Conservation (phyloP, 2,113 vertebrate genomes). For the Scopus umbretta region DNA sequence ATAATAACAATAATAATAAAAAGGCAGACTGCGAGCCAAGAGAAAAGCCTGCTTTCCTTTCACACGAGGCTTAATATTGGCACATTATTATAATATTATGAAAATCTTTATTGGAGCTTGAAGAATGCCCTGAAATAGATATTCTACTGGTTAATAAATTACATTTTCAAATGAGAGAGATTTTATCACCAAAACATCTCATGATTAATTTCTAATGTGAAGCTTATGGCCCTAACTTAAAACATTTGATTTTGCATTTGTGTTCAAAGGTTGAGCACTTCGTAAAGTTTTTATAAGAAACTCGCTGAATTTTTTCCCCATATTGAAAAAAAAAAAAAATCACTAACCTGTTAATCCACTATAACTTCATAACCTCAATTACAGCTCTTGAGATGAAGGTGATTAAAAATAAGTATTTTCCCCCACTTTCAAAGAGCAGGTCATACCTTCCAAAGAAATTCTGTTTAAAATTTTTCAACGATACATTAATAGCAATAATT, state of each 20-base stretch:
- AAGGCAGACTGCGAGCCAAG: background rate
- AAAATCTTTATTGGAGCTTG: conserved; percentile 57
- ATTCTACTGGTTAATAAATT: conserved; percentile 64
- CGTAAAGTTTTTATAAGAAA: conserved; percentile 45
- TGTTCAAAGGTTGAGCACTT: conserved; percentile 62
- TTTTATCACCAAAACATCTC: conserved; percentile 69
- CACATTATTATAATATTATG: conserved; percentile 25
- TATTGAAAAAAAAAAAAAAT: conserved; percentile 12
- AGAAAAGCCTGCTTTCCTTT: background rate
- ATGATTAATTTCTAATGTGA: conserved; percentile 68
- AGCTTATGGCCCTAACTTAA: conserved; percentile 56
- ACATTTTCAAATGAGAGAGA: conserved; percentile 72
- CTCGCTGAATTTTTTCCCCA: background rate
- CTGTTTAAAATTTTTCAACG: background rate
- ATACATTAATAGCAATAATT: conserved; percentile 43
- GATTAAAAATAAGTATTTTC: conserved; percentile 57
- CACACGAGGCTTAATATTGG: background rate
- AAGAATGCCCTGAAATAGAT: conserved; percentile 71
- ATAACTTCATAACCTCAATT: conserved; percentile 67
- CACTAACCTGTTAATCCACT: conserved; percentile 64
- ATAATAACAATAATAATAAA: no score
- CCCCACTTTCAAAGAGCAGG: conserved; percentile 23
- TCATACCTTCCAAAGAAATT: conserved; percentile 47
- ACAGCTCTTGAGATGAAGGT: conserved; percentile 67
- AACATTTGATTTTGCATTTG: conserved; percentile 46